Base-by-base conservation (phyloP, 2,113 vertebrate species). In the Ctenodactylus gundi region DNA sequence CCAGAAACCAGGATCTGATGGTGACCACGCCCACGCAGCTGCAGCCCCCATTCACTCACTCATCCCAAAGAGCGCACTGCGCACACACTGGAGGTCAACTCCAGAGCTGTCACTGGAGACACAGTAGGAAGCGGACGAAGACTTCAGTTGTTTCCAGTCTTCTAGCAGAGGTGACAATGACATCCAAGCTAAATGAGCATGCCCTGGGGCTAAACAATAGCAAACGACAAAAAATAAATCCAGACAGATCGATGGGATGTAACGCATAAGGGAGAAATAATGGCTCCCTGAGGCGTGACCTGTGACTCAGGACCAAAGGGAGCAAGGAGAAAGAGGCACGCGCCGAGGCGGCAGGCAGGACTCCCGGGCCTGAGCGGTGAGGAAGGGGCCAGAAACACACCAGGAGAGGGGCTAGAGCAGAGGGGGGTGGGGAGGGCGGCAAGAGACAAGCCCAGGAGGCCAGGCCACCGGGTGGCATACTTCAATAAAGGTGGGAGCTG, bases 1-100 rank as follows among this genome's bases (percentile, higher is more conserved):
- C 77, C 18, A 89, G 70, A 97, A 93, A 75, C 68, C 64, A 92
- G 94, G 90, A 94, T n/a, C 41, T 36, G 73, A 67, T 25, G 67
- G 29, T 68, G 55, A 93, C 72, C 46, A 80, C 89, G 25, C 49
- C 55, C 72, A 72, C 21, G 76, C n/a, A 85, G 55, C 51, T 83
- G 21, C 51, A 5, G 60, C 81, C 91, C 87, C 57, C 29, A 57
- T 27, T 57, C 49, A 62, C 21, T 73, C 53, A 58, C 2, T 76
- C 53, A 53, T 34, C 91, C 46, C 58, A 21, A 18, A 44, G 81
- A 77, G 94, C 39, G 84, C 82, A 77, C 23, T 23, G 17, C 87
- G 12, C 39, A 10, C 31, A 60, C 85, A 51, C 36, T 51, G 36
- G 44, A 46, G 89, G 14, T 29, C 20, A 81, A 90, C 70, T 49